These are phyloP conservation scores for Anadara kagoshimensis DNA, from an alignment of 1,140 invertebrate species.

Conservation along the genomic window DNA sequence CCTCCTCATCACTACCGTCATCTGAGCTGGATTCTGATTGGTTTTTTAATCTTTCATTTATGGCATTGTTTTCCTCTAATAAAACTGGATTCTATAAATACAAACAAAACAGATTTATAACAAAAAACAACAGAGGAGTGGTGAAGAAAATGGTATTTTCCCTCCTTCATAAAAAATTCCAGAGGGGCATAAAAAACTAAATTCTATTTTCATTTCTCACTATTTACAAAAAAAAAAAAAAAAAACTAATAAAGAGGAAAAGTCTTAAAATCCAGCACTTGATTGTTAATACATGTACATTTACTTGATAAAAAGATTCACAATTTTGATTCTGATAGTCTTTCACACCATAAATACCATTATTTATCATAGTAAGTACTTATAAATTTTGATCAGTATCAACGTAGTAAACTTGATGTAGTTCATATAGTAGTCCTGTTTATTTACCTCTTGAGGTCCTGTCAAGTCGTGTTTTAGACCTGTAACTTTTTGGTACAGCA, in stretches of 20 bases:
- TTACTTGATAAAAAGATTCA: neutral
- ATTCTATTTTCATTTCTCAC: too few relatives aligned
- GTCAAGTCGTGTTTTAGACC: conserved; percentile 88
- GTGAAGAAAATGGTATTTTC: too few relatives aligned
- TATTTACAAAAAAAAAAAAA: too few relatives aligned
- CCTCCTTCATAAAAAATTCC: too few relatives aligned
- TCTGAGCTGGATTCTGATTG: neutral
- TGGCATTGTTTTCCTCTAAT: neutral
- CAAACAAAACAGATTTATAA: too few relatives aligned
- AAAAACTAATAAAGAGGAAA: too few relatives aligned
- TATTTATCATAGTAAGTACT: too few relatives aligned
- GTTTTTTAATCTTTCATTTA: neutral
- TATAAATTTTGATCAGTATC: neutral
- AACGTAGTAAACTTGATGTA: neutral
- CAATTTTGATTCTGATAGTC: neutral
- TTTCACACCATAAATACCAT: too few relatives aligned
- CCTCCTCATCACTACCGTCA: neutral
- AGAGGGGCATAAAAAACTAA: too few relatives aligned
- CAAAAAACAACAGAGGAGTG: too few relatives aligned
- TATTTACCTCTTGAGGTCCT: conserved; percentile 77
- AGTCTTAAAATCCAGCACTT: too few relatives aligned
- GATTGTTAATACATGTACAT: neutral
- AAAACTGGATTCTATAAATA: neutral
- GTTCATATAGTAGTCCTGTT: neutral
- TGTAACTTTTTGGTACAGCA: conserved; percentile 89